Percentiles rank a stretch among this genome's conserved stretches.
These are phyloP conservation scores for Ciona savignyi DNA, from an alignment of 23 tunicate genomes.

Conservation along the genomic window DNA sequence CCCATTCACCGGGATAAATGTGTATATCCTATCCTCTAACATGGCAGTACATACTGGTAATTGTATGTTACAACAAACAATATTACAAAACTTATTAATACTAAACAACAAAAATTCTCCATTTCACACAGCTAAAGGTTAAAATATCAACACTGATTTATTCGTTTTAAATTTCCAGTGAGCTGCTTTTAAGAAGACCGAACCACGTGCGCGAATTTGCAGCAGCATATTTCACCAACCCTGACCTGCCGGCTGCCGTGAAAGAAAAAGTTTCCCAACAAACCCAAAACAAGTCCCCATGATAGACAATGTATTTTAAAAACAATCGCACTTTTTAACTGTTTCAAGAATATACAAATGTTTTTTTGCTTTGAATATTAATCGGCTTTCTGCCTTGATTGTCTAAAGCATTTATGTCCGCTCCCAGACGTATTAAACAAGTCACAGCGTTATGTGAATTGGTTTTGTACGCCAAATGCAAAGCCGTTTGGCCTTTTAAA, in stretches of 20 bases:
- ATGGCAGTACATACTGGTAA: no score
- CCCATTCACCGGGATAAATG: no score
- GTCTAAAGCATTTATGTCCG: constrained; percentile 24
- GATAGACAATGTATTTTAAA: no score
- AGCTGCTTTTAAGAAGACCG: constrained; percentile 63
- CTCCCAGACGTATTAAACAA: constrained; percentile 28
- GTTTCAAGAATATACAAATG: background rate
- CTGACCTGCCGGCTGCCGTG: constrained; percentile 37
- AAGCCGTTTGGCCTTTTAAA: constrained; percentile 41
- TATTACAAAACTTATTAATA: no score
- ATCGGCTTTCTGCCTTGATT: constrained; percentile 12
- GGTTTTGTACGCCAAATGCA: constrained; percentile 83
- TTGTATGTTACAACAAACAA: no score
- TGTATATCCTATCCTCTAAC: no score
- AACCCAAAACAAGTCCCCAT: constrained; percentile 1
- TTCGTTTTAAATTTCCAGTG: constrained; percentile 29
- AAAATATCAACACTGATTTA: no score
- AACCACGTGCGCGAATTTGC: constrained; percentile 74
- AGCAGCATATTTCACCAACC: constrained; percentile 71
- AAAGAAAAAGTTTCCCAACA: constrained; percentile 29
- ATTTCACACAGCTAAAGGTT: background rate
- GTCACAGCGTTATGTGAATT: constrained; percentile 26
- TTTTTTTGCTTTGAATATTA: constrained; percentile 2
- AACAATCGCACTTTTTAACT: no score
- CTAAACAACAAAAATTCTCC: no score